These are phyloP conservation scores for Geotrupes spiniger DNA, from an alignment of 2,888 invertebrate species.

Conservation along the genomic window DNA sequence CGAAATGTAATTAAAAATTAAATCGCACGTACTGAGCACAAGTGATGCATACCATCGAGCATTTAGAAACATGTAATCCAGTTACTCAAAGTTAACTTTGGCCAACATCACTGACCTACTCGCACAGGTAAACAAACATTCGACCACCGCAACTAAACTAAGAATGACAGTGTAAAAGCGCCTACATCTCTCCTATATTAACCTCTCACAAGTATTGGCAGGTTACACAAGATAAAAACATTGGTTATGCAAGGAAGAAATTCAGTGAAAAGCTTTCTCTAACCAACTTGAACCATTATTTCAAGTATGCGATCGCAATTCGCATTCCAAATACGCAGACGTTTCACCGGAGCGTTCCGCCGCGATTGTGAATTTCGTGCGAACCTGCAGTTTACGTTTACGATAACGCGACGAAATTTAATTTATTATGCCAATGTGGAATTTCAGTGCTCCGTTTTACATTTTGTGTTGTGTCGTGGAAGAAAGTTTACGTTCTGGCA, in stretches of 20 bases:
- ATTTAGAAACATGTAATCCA: too few relatives aligned
- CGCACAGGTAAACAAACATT: slow-evolving; percentile 28
- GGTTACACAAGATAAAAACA: slow-evolving; percentile 37
- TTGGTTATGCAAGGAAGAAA: slow-evolving; percentile 38
- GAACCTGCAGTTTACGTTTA: too few relatives aligned
- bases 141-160: slow-evolving; percentile 19
- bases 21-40: too few relatives aligned
- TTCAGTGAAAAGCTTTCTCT: slow-evolving; percentile 38
- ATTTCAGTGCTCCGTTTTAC: too few relatives aligned
- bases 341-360: neutral
- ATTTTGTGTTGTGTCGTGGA: too few relatives aligned
- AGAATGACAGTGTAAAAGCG: slow-evolving; percentile 22
- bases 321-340: neutral
- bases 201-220: slow-evolving; percentile 24
- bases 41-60: too few relatives aligned
- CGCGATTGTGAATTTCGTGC: too few relatives aligned
- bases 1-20: too few relatives aligned
- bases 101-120: slow-evolving; percentile 34
- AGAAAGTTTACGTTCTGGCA: too few relatives aligned
- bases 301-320: neutral
- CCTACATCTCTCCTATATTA: slow-evolving; percentile 24
- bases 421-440: too few relatives aligned
- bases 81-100: slow-evolving; percentile 4
- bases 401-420: too few relatives aligned
- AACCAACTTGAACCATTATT: neutral